A percentile compares a stretch with the other conserved stretches of the same genome.
Evolutionary conservation across 2,113 vertebrate species (phyloP).

Genomic region (Sebastes fasciatus): DNA sequence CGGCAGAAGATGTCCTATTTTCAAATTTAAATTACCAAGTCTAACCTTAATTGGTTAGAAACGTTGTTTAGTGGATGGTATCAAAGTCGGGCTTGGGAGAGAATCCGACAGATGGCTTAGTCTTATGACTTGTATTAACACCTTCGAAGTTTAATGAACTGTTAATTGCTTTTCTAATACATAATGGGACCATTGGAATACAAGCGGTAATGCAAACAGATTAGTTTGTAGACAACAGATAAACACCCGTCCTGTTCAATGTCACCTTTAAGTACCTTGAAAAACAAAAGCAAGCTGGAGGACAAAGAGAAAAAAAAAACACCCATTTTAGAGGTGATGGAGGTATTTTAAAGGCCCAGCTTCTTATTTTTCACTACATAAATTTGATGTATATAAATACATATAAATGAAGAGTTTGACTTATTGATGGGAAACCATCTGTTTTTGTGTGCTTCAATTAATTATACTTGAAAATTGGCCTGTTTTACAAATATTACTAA

Average conservation of each 20-base stretch:
- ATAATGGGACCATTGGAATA: conserved; percentile 83
- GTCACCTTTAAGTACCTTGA: conserved; percentile 84
- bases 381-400: neutral
- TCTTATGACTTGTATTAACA: conserved; percentile 88
- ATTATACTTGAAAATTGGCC: neutral
- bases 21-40: conserved; percentile 85
- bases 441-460: neutral
- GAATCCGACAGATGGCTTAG: conserved; percentile 87
- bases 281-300: conserved; percentile 70
- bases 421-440: neutral
- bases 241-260: conserved; percentile 83
- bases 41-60: conserved; percentile 84
- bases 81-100: conserved; percentile 77
- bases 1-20: conserved; percentile 82
- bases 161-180: conserved; percentile 88
- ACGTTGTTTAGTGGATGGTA: conserved; percentile 79
- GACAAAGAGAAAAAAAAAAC: conserved; percentile 39
- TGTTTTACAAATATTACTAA: neutral
- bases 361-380: conserved; percentile 3
- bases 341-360: neutral
- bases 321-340: conserved; percentile 5
- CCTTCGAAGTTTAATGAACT: conserved; percentile 87
- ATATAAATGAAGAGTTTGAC: neutral
- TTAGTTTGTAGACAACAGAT: conserved; percentile 83
- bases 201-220: conserved; percentile 84